Conservation (phyloP, 1,140 invertebrate genomes). For the Hyles vespertilio region DNA sequence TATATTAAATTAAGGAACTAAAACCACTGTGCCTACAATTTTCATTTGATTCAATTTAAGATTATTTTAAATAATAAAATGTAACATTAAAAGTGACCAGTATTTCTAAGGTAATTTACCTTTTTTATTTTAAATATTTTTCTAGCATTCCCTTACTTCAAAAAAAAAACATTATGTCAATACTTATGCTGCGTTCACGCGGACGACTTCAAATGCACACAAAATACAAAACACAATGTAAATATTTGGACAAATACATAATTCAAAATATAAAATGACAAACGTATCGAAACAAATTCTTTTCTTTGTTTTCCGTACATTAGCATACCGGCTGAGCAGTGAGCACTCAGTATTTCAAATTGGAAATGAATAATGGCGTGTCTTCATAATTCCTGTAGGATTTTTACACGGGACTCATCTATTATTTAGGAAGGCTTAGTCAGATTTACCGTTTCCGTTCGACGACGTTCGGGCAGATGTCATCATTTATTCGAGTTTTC, state of each 20-base stretch:
- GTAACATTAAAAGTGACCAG: no score
- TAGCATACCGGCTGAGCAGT: conserved; percentile 2
- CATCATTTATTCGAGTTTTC: conserved; percentile 22
- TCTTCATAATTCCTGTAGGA: conserved; percentile 48
- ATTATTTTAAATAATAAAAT: no score
- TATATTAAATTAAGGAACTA: no score
- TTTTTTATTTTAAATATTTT: no score
- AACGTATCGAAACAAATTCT: no score
- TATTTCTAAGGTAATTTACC: no score
- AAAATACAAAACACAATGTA: background rate
- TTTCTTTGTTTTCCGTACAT: conserved; percentile 4
- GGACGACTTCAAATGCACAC: no score
- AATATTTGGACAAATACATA: background rate
- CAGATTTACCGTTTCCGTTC: conserved; percentile 42
- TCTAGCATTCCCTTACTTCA: no score
- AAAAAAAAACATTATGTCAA: no score
- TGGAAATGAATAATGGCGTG: conserved; percentile 38
- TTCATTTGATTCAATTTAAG: no score
- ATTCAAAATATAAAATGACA: background rate
- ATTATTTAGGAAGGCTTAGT: conserved; percentile 51
- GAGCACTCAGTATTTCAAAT: conserved; percentile 31
- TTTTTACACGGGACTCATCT: conserved; percentile 43
- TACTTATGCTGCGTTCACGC: no score
- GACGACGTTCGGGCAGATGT: conserved; percentile 25
- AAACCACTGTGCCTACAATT: no score